Base-by-base conservation (phyloP, 2,113 vertebrate species). In the Heptranchias perlo region DNA sequence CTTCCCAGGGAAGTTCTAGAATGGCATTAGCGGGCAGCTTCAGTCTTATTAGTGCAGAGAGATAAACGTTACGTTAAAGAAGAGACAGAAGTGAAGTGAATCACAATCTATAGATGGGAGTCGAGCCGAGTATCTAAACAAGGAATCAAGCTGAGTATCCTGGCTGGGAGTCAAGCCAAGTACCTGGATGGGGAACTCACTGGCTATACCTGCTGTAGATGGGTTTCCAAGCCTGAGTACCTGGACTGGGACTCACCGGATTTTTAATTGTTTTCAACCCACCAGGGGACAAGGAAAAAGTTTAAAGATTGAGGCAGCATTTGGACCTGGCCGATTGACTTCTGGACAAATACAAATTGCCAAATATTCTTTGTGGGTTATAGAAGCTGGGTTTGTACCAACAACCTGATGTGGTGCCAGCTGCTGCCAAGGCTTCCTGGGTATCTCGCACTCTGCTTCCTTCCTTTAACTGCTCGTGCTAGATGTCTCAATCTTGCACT, bases 331-430 rank as follows among this genome's bases (percentile, higher is more conserved):
- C 69, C 69, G 10, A 10, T 31, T 76, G 69, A 76, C n/a, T 82
- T 82, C 44, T 82, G 76, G 13, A 82, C 76, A 82, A 82, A 44
- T 11, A 44, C 44, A 44, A 44, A n/a, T 31, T 76, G 10, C 6
- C 69, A 78, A 73, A 35, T 4, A 76, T 76, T 76, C 35, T 73
- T 76, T 76, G 65, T 67, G 23, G 65, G 7, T 76, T 23, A 28
- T 69, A 25, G 6, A 21, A 21, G 6, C 18, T 8, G 6, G 47
- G 84, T 52, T 28, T 89, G 86, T 89, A 91, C 61, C 61, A 62
- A 39, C 35, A 62, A 39, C 61, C 35, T 64, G 89, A 93, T 93
- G 89, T 93, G 89, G 23, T 93, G 89, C 61, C 89, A 93, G 89
- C 61, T 62, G 89, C 58, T 93, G 58, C 58, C 89, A 8, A 44